phyloP scores from a whole-genome alignment of 2,888 invertebrate species.

The Pseudanteris insignis region DNA sequence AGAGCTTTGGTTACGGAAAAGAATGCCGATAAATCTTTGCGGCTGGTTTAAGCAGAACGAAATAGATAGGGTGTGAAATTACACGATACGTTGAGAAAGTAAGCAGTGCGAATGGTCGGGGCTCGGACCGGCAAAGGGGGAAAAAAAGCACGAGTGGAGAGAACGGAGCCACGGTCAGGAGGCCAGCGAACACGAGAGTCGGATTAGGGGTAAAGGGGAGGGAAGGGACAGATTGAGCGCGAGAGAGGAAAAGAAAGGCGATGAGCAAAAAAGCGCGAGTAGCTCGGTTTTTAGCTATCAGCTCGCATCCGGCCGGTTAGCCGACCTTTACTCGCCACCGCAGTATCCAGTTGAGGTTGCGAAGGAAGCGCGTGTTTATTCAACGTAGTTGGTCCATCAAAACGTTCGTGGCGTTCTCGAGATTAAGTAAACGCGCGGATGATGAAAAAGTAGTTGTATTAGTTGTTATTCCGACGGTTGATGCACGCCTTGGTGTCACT shows the following conservation, averaged over 20 bases:
- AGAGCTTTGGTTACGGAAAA: constrained; percentile 3
- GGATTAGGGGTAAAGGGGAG: constrained; percentile 23
- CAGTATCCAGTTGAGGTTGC: constrained; percentile 48
- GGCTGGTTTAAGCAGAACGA: constrained; percentile 28
- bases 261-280: constrained; percentile 53
- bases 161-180: constrained; percentile 42
- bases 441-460: too few relatives aligned
- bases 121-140: constrained; percentile 22
- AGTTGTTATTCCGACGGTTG: too few relatives aligned
- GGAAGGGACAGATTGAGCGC: constrained; percentile 45
- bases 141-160: constrained; percentile 28
- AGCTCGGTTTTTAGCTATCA: constrained; percentile 55
- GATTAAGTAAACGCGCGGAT: too few relatives aligned
- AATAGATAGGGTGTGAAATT: constrained; percentile 46
- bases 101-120: constrained; percentile 30
- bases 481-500: too few relatives aligned
- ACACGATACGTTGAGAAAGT: constrained; percentile 39
- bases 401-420: too few relatives aligned
- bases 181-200: constrained; percentile 29
- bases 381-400: too few relatives aligned
- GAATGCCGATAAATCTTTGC: constrained; percentile 22
- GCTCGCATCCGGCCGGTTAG: constrained; percentile 65
- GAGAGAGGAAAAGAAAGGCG: constrained; percentile 46
- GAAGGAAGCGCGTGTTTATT: constrained; percentile 59
- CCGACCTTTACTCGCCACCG: constrained; percentile 51